Evolutionary conservation across 2,888 invertebrate genomes (phyloP).

Genomic region (Venusia cambrica): DNA sequence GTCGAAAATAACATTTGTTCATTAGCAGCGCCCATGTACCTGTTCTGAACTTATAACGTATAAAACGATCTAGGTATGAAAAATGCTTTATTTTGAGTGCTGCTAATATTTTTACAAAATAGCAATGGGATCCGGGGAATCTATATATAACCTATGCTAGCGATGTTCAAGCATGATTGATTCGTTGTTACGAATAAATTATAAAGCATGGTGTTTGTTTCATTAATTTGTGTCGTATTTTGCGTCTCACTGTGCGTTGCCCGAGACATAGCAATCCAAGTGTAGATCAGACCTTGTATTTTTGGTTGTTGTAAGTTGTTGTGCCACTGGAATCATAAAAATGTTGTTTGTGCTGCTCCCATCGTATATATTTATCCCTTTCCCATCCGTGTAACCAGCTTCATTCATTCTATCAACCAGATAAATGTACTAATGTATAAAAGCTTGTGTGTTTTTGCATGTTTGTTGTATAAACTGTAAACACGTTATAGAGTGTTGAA

Average conservation of each 20-base stretch:
- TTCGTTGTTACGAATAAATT: constrained; percentile 22
- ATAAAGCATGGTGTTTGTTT: constrained; percentile 41
- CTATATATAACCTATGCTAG: constrained; percentile 6
- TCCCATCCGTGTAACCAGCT: constrained; percentile 8
- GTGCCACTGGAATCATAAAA: constrained; percentile 8
- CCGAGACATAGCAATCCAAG: constrained; percentile 68
- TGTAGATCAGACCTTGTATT: constrained; percentile 58
- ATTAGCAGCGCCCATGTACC: too few relatives aligned
- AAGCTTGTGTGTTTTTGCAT: constrained; percentile 26
- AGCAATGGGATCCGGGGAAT: too few relatives aligned
- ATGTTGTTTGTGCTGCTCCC: constrained; percentile 16
- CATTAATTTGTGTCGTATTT: constrained; percentile 35
- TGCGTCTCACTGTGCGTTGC: constrained; percentile 66
- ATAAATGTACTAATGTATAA: constrained; percentile 14
- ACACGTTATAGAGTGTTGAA: too few relatives aligned
- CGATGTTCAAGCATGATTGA: constrained; percentile 28
- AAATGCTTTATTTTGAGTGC: too few relatives aligned
- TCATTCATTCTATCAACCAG: constrained; percentile 1
- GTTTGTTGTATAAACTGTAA: constrained; percentile 27
- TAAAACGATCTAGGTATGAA: too few relatives aligned
- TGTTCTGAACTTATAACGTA: too few relatives aligned
- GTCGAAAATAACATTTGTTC: too few relatives aligned
- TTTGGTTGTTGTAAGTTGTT: constrained; percentile 32
- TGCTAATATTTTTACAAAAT: too few relatives aligned
- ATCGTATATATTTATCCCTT: constrained; percentile 11